Conservation (phyloP, 2,113 vertebrate species). For the Odontophorus gujanensis region DNA sequence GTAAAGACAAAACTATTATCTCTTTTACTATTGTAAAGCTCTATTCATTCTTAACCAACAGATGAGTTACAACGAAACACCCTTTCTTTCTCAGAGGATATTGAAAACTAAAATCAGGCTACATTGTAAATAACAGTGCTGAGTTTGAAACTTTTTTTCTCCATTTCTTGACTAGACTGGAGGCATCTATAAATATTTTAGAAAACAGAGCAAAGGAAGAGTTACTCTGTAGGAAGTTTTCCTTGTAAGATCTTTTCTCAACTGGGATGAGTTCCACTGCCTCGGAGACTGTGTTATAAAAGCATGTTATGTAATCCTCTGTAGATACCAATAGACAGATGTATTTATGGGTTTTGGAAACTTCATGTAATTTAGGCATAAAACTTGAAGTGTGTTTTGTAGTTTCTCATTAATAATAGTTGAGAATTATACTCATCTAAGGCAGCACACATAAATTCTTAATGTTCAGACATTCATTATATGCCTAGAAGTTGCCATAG, state of each 20-base stretch:
- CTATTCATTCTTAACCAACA: background rate
- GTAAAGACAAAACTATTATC: background rate
- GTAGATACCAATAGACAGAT: constrained; percentile 2
- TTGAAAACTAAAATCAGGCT: background rate
- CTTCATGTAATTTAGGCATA: background rate
- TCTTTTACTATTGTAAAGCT: background rate
- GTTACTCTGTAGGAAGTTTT: constrained; percentile 22
- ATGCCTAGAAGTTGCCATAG: constrained; percentile 2
- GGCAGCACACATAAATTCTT: constrained; percentile 40
- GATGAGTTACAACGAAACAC: background rate
- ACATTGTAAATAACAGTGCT: background rate
- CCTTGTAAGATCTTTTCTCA: constrained; percentile 31
- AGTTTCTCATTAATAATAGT: constrained; percentile 47
- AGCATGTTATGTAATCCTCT: constrained; percentile 34
- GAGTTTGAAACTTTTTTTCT: background rate
- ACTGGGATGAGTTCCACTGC: constrained; percentile 25
- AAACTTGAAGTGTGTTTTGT: constrained; percentile 33
- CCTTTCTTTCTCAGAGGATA: background rate
- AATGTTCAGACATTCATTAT: constrained; percentile 40
- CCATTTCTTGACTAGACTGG: background rate
- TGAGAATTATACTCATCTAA: constrained; percentile 52
- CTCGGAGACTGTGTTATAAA: background rate
- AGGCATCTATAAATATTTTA: constrained; percentile 37
- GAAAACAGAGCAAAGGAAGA: background rate
- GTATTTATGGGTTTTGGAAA: constrained; percentile 49